phyloP scores from a whole-genome alignment of 2,113 vertebrate species.

The Amblyopsis rosae region DNA sequence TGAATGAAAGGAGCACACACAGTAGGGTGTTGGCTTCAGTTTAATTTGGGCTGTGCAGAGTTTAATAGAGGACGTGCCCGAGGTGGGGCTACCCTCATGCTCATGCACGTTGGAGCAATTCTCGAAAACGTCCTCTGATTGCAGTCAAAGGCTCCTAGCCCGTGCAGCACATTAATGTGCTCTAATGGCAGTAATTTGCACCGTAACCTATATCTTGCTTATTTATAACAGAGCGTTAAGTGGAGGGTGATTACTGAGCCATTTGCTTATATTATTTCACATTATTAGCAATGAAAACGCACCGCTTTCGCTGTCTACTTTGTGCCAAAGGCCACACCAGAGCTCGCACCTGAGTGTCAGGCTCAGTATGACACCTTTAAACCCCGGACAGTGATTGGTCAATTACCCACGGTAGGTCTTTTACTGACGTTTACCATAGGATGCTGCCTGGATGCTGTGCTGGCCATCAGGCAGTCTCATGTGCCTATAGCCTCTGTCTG shows the following conservation, averaged over 20 bases:
- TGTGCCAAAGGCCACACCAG: neutral
- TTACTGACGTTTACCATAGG: too few species aligned
- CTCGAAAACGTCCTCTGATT: conserved; percentile 23
- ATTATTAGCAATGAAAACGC: neutral
- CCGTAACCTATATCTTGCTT: neutral
- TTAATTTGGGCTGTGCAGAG: conserved; percentile 24
- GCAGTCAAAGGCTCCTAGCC: conserved; percentile 18
- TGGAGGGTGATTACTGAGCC: neutral
- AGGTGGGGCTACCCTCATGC: conserved; percentile 58
- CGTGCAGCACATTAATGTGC: neutral
- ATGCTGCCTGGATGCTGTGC: conserved; percentile 1
- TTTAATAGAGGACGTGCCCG: conserved; percentile 31
- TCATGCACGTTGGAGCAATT: conserved; percentile 64
- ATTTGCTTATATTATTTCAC: neutral
- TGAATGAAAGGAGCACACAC: neutral
- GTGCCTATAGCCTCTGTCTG: conserved; percentile 56
- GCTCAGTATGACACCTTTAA: too few species aligned
- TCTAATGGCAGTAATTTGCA: conserved; percentile 43
- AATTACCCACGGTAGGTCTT: too few species aligned
- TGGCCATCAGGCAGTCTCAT: conserved; percentile 22
- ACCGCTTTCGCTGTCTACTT: neutral
- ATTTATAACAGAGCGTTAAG: conserved; percentile 8
- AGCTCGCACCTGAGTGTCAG: neutral
- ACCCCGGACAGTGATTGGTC: too few species aligned
- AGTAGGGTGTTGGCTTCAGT: conserved; percentile 34